phyloP scores from a whole-genome alignment of 2,113 vertebrate genomes.

The Pelecanus crispus region DNA sequence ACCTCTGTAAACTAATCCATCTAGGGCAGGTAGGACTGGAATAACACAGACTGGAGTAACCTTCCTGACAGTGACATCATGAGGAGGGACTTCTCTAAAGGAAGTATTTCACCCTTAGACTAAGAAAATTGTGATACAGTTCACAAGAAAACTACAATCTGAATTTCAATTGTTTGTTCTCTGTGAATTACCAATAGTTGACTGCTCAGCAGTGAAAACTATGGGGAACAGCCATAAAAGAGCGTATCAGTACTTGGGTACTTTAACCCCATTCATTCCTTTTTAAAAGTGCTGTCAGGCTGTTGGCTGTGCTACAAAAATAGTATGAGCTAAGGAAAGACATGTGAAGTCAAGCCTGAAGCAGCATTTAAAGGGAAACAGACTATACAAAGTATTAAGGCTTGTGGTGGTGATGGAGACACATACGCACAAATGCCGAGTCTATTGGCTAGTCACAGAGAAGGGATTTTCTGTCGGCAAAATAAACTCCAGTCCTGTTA shows the following conservation, averaged over 20 bases:
- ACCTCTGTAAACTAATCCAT: not conserved
- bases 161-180: not conserved
- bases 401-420: slow-evolving; percentile 16
- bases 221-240: slow-evolving; percentile 8
- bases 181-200: not conserved
- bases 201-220: slow-evolving; percentile 31
- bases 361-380: slow-evolving; percentile 56
- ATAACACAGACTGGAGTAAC: not conserved
- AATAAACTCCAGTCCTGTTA: not conserved
- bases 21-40: not conserved
- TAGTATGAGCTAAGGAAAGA: slow-evolving; percentile 48
- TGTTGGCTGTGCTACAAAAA: slow-evolving; percentile 53
- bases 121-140: not conserved
- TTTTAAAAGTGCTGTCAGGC: slow-evolving; percentile 42
- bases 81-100: not conserved
- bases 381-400: slow-evolving; percentile 17
- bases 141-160: not conserved
- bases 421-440: not conserved
- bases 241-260: not conserved
- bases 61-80: not conserved
- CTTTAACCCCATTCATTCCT: slow-evolving; percentile 44
- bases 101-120: not conserved
- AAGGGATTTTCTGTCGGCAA: not conserved
- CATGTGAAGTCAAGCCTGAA: slow-evolving; percentile 55
- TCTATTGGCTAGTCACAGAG: not conserved